These are phyloP conservation scores for Anolis sagrei DNA, from an alignment of 2,113 vertebrate species.

Conservation along the genomic window DNA sequence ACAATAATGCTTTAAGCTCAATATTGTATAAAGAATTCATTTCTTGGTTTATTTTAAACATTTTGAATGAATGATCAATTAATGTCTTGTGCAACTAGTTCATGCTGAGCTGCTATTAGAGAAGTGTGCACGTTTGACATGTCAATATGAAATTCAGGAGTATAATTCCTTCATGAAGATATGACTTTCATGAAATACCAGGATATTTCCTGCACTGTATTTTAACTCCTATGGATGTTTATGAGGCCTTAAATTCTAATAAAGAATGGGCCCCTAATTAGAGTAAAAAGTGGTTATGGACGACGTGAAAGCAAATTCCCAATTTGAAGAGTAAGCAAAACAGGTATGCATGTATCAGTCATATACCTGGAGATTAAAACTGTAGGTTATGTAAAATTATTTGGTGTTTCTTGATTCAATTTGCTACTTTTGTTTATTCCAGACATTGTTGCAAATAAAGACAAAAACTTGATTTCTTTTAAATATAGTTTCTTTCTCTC, in stretches of 20 bases:
- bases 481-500: too few relatives aligned
- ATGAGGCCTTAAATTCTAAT: background rate
- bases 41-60: slow-evolving; percentile 21
- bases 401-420: slow-evolving; percentile 17
- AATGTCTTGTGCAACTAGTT: slow-evolving; percentile 6
- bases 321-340: slow-evolving; percentile 13
- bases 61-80: background rate
- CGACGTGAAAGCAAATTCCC: background rate
- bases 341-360: background rate
- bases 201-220: background rate
- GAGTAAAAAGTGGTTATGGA: background rate
- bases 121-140: background rate
- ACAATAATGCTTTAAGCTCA: background rate
- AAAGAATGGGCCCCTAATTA: background rate
- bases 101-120: background rate
- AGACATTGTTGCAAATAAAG: slow-evolving; percentile 31
- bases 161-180: background rate
- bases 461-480: background rate
- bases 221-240: slow-evolving; percentile 7
- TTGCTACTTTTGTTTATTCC: slow-evolving; percentile 31
- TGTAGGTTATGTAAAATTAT: background rate
- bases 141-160: background rate
- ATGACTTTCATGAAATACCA: background rate
- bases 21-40: background rate
- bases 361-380: slow-evolving; percentile 19